These are phyloP conservation scores for Cecidostiba fungosa DNA, from an alignment of 2,888 invertebrate genomes.

Conservation along the genomic window DNA sequence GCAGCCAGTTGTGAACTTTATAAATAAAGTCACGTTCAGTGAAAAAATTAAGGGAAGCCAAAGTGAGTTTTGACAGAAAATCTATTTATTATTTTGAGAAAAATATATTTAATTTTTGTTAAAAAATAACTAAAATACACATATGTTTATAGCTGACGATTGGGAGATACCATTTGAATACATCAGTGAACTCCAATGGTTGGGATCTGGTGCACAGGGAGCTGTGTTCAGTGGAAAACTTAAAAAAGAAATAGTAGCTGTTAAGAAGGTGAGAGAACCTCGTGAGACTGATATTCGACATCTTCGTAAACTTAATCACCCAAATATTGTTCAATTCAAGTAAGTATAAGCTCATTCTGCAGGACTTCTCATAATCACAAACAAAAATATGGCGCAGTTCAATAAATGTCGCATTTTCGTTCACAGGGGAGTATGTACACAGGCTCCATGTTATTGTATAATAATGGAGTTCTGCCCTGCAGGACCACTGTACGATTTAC, in stretches of 20 bases:
- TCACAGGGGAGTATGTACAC: slow-evolving; percentile 93
- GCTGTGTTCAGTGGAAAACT: slow-evolving; percentile 95
- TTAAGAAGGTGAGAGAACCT: slow-evolving; percentile 96
- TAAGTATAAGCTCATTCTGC: slow-evolving; percentile 74
- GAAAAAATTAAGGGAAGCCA: slow-evolving; percentile 85
- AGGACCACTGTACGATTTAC: slow-evolving; percentile 95
- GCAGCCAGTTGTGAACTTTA: slow-evolving; percentile 89
- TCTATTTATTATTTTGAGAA: slow-evolving; percentile 9
- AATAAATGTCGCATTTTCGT: neutral
- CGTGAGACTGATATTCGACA: slow-evolving; percentile 97
- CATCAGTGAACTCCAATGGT: slow-evolving; percentile 93
- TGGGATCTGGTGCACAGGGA: slow-evolving; percentile 98
- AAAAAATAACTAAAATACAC: neutral
- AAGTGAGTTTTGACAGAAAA: slow-evolving; percentile 79
- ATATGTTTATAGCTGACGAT: slow-evolving; percentile 83
- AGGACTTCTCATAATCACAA: neutral
- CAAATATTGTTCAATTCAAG: slow-evolving; percentile 95
- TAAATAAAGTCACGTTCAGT: slow-evolving; percentile 88
- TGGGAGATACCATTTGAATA: slow-evolving; percentile 98
- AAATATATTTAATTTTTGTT: neutral
- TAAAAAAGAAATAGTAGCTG: slow-evolving; percentile 93
- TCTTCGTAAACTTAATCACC: slow-evolving; percentile 94
- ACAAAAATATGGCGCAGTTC: neutral
- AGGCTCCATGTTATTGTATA: slow-evolving; percentile 95
- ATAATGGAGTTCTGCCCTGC: slow-evolving; percentile 99